Base-by-base conservation (phyloP, 2,888 invertebrate genomes). In the Trilocha varians region DNA sequence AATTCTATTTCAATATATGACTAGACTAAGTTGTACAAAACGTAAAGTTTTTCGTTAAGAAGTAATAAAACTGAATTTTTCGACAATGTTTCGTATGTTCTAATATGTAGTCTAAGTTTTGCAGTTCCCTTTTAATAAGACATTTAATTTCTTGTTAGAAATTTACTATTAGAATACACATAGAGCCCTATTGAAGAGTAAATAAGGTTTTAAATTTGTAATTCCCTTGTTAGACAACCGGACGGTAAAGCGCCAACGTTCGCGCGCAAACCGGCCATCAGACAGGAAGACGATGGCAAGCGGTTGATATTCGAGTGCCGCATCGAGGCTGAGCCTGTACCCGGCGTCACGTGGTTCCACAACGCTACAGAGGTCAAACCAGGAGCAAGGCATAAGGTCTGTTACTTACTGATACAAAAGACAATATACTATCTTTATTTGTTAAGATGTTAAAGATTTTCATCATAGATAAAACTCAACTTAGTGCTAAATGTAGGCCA, bases 231-330 rank as follows among this genome's bases (percentile, higher is more conserved):
- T 9, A 97, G 97, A 90, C 96, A 97, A 96, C 95, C 96, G 88
- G 97, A 97, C 88, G 97, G 97, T 73, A 93, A 95, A 83, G 97
- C 98, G 84, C 98, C 98, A 70, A 97, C 97, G 72, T 98, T 98
- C 88, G 93, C 96, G 84, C 96, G 97, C 88, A 98, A 98, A 87
- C 98, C 98, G 50, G 93, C 96, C 62, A 98, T 98, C 83, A 91
- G 97, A 75, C 98, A 98, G 85, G 97, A 97, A 83, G 97, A 97
- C 80, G 96, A 97, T 82, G 97, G 97, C 63, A 96, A 96, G 87
- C 90, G 95, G 75, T 88, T 97, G 60, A 89, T 96, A 63, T 97
- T 97, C 87, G 97, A 97, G 88, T 97, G 97, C 87, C 91, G 95
- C 71, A 96, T 97, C 68, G 94, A 95, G 70, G 96, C 97, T 59